Conservation (phyloP, 2,797 vertebrate genomes). For the Peromyscus melanophrys region DNA sequence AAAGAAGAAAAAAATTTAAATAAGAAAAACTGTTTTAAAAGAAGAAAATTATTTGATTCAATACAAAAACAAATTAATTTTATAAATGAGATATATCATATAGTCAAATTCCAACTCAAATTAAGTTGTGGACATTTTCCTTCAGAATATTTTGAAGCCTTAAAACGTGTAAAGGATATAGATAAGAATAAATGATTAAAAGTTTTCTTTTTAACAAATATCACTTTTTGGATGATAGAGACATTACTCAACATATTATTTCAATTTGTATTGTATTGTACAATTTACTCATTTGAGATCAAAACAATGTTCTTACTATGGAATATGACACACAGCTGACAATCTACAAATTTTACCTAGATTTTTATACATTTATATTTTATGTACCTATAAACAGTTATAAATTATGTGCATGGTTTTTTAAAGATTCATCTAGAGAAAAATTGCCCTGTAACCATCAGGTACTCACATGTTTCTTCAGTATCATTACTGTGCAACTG, state of each 20-base stretch:
- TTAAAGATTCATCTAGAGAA: neutral
- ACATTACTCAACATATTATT: neutral
- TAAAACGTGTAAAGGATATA: neutral
- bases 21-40: neutral
- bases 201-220: constrained; percentile 12
- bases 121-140: neutral
- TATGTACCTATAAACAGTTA: neutral
- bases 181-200: neutral
- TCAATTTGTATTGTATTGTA: neutral
- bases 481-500: neutral
- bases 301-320: neutral
- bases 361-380: neutral
- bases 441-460: neutral
- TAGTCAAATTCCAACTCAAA: neutral
- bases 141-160: neutral
- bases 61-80: neutral
- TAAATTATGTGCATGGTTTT: neutral
- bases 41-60: neutral
- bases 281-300: constrained; percentile 25
- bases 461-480: neutral
- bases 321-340: neutral
- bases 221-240: neutral
- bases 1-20: neutral
- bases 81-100: neutral
- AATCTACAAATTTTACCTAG: neutral